phyloP scores from a whole-genome alignment of 2,888 invertebrate species.

The Incurvaria masculella region DNA sequence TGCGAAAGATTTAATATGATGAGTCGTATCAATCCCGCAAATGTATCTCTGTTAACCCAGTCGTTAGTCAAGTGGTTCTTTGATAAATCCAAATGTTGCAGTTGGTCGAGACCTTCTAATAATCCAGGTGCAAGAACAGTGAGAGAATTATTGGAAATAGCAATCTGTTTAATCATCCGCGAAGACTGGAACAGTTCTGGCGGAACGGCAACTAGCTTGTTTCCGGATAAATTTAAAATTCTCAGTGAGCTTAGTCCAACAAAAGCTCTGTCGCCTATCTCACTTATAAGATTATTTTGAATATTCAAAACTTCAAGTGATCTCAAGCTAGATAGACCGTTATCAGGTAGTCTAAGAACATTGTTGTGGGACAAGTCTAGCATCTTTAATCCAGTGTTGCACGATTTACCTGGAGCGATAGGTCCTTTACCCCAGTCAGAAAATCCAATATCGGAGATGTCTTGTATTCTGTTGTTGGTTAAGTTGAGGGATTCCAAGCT shows the following conservation, averaged over 20 bases:
- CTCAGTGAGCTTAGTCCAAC: constrained; percentile 66
- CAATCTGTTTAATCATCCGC: constrained; percentile 66
- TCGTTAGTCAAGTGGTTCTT: constrained; percentile 69
- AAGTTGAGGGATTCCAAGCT: constrained; percentile 68
- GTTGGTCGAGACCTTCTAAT: constrained; percentile 69
- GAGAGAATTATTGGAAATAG: constrained; percentile 77
- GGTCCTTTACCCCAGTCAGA: constrained; percentile 69
- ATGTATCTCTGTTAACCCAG: constrained; percentile 75
- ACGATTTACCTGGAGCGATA: constrained; percentile 64
- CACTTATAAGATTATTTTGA: constrained; percentile 72
- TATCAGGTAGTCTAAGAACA: constrained; percentile 65
- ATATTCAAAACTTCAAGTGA: constrained; percentile 68
- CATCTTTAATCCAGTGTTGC: constrained; percentile 65
- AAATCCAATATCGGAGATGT: constrained; percentile 72
- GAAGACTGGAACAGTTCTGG: constrained; percentile 74
- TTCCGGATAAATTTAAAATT: constrained; percentile 75
- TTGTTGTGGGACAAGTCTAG: constrained; percentile 75
- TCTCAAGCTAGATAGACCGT: constrained; percentile 66
- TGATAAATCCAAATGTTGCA: constrained; percentile 71
- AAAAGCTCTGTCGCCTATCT: constrained; percentile 72
- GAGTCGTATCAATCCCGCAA: constrained; percentile 68
- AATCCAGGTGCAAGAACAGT: constrained; percentile 71
- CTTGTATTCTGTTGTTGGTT: constrained; percentile 75
- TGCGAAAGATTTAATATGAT: constrained; percentile 71
- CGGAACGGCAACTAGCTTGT: constrained; percentile 74